Evolutionary conservation across 2,888 invertebrate genomes (phyloP).

Genomic region (Aplocera efformata): DNA sequence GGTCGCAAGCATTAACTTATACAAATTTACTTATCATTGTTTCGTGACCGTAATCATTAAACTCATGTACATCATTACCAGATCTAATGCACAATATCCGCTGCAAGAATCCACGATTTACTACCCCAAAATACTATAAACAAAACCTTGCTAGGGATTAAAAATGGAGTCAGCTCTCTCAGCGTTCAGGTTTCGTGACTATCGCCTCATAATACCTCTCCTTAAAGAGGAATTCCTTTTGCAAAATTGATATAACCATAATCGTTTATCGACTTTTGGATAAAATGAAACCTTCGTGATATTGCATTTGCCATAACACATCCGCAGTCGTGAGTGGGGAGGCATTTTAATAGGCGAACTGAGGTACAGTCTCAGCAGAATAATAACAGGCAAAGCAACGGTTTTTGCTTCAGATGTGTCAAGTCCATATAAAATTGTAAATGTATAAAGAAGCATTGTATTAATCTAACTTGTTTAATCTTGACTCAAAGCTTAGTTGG

Average conservation of each 20-base stretch:
- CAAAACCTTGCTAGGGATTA: too few relatives aligned
- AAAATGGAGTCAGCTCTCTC: constrained; percentile 5
- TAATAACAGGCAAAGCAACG: constrained; percentile 6
- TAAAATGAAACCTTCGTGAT: constrained; percentile 25
- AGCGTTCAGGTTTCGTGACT: constrained; percentile 14
- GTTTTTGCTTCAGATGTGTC: background rate
- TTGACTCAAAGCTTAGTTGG: too few relatives aligned
- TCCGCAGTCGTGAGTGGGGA: constrained; percentile 27
- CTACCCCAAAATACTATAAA: too few relatives aligned
- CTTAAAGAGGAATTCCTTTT: constrained; percentile 22
- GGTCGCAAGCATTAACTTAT: constrained; percentile 35
- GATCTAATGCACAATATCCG: too few relatives aligned
- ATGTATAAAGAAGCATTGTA: too few relatives aligned
- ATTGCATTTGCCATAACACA: constrained; percentile 24
- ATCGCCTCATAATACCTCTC: constrained; percentile 10
- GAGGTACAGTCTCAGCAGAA: constrained; percentile 13
- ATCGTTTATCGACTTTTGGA: constrained; percentile 19
- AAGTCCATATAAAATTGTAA: background rate
- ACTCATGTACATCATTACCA: too few relatives aligned
- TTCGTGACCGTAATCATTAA: constrained; percentile 21
- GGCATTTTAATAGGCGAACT: constrained; percentile 26
- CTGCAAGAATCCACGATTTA: too few relatives aligned
- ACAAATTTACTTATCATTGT: constrained; percentile 33
- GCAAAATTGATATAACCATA: constrained; percentile 22
- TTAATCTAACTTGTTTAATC: too few relatives aligned